Evolutionary conservation across 2,888 invertebrate species (phyloP).

Genomic region (Syritta pipiens): DNA sequence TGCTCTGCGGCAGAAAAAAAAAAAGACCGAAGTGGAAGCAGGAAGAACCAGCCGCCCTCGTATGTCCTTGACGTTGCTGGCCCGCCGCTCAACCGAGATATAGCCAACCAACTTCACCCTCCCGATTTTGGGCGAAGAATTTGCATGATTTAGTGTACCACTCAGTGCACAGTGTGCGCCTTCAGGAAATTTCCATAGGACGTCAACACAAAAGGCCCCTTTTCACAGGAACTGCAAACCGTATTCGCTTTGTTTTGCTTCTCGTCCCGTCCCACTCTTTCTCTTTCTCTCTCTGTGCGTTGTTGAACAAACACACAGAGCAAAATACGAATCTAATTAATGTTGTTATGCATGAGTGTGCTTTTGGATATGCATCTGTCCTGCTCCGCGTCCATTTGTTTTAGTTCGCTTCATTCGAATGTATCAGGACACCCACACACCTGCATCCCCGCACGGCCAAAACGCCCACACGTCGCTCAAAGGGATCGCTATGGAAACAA

Average conservation of each 20-base stretch:
- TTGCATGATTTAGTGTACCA: slow-evolving; percentile 49
- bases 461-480: slow-evolving; percentile 5
- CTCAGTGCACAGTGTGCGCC: slow-evolving; percentile 37
- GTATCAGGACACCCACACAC: slow-evolving; percentile 5
- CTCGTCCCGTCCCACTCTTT: too few relatives aligned
- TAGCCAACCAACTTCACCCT: slow-evolving; percentile 43
- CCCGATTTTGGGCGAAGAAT: slow-evolving; percentile 31
- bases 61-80: slow-evolving; percentile 36
- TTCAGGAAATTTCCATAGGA: slow-evolving; percentile 22
- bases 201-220: background rate
- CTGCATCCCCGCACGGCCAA: slow-evolving; percentile 11
- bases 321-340: slow-evolving; percentile 55
- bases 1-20: background rate
- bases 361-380: slow-evolving; percentile 50
- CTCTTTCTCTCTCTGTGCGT: background rate
- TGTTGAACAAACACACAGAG: slow-evolving; percentile 7
- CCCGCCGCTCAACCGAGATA: slow-evolving; percentile 1
- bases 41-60: slow-evolving; percentile 2
- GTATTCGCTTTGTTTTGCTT: too few relatives aligned
- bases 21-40: slow-evolving; percentile 11
- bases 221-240: background rate
- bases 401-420: background rate
- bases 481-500: slow-evolving; percentile 48
- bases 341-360: slow-evolving; percentile 55
- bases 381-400: background rate